Evolutionary conservation across 2,797 vertebrate species (phyloP), one percentile per base, ranked within the genome.

Genomic region (Anomalospiza imberbis): DNA sequence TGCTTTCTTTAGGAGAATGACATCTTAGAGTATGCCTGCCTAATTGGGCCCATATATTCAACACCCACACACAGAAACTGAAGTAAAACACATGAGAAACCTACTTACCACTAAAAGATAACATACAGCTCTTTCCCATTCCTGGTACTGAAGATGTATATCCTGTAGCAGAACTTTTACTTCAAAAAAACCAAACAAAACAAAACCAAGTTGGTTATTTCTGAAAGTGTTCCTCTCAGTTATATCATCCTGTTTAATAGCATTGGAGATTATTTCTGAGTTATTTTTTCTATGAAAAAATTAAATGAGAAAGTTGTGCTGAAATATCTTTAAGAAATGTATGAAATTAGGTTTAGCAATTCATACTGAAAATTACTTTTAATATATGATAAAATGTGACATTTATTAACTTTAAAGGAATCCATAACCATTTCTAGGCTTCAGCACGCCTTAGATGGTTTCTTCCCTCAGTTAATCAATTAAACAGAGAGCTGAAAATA

Each of bases 71-170:
- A 80, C 72, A 87, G 81, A 73, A 55, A 7, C 0, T 9, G 18
- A 54, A 28, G 7, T 55, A 78, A 80, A 78, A 81, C 47, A 60
- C 13, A 70, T 36, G 26, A 88, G 40, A 58, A 77, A 74, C 17
- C 32, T 94, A 95, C 98, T 98, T 96, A 98, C 98, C 98, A 81
- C 91, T 92, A 87, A 98, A 97, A 44, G 98, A 96, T 55, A 98
- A 88, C 95, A 98, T n/a, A 80, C 97, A 94, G 65, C 94, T 95
- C 93, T 98, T 98, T 68, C 96, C 92, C 50, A 97, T 79, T 91
- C 96, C 96, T 88, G 98, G 95, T 50, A 96, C 42, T 48, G 97
- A 94, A 76, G 96, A 28, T 26, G 96, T n/a, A 79, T 97, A 97
- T 45, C 94, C 93, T 88, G 89, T 54, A 85, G 96, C 61, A 87